Percentiles rank a stretch among this genome's conserved stretches.
phyloP scores from a whole-genome alignment of 1,140 invertebrate species.

The Drosophila mojavensis region DNA sequence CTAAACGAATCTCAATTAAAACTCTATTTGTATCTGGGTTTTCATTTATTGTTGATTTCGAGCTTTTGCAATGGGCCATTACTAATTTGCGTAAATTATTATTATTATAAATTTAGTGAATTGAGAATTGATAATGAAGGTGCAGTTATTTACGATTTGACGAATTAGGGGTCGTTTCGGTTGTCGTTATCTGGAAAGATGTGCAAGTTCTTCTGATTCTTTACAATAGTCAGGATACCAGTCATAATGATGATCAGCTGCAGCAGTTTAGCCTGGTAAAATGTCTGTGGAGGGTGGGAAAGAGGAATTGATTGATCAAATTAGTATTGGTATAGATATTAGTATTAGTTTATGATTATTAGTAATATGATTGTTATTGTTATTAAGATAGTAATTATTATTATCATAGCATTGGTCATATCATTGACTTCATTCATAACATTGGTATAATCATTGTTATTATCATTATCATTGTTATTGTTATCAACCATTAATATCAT shows the following conservation, averaged over 20 bases:
- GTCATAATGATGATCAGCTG: conserved; percentile 64
- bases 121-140: background rate
- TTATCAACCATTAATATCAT: too few relatives aligned
- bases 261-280: conserved; percentile 70
- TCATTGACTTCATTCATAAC: too few relatives aligned
- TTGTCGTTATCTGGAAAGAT: conserved; percentile 4
- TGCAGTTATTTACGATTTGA: background rate
- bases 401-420: too few relatives aligned
- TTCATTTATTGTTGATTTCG: background rate
- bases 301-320: background rate
- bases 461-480: too few relatives aligned
- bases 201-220: conserved; percentile 22
- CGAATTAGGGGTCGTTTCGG: background rate
- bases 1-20: background rate
- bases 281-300: conserved; percentile 49
- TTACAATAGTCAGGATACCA: conserved; percentile 52
- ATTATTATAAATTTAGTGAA: too few relatives aligned
- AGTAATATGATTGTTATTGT: too few relatives aligned
- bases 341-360: too few relatives aligned
- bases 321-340: too few relatives aligned
- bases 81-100: too few relatives aligned
- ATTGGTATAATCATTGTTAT: too few relatives aligned
- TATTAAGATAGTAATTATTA: too few relatives aligned
- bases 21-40: background rate
- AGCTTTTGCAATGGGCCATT: background rate